Percentiles rank a stretch among this genome's conserved stretches.
Conservation (phyloP, 2,888 invertebrate species). For the Atethmia centrago region DNA sequence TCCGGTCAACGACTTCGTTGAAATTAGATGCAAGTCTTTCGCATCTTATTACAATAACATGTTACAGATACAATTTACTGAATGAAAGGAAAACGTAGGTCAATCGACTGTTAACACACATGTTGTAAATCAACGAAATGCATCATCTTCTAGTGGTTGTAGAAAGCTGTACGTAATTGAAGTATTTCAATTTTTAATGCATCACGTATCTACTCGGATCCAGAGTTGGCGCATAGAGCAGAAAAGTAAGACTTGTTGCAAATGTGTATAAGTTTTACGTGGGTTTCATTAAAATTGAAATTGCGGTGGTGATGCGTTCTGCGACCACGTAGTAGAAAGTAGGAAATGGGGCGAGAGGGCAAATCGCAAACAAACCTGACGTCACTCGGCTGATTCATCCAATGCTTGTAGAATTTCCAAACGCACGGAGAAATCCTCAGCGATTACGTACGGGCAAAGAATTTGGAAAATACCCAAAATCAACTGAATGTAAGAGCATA, state of each 20-base stretch:
- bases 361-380: conserved; percentile 63
- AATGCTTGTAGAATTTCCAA: conserved; percentile 54
- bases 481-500: conserved; percentile 49
- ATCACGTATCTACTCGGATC: conserved; percentile 36
- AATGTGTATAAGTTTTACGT: conserved; percentile 61
- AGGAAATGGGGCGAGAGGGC: conserved; percentile 73
- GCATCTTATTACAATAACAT: conserved; percentile 59
- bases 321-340: conserved; percentile 73
- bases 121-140: conserved; percentile 25
- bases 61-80: conserved; percentile 35
- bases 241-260: conserved; percentile 43
- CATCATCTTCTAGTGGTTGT: conserved; percentile 7
- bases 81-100: conserved; percentile 45
- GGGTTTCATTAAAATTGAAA: conserved; percentile 65
- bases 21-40: conserved; percentile 64
- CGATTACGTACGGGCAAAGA: conserved; percentile 29
- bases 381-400: conserved; percentile 71
- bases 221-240: conserved; percentile 36
- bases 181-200: conserved; percentile 37
- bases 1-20: conserved; percentile 62
- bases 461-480: conserved; percentile 40
- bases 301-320: conserved; percentile 61
- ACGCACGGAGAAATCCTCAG: conserved; percentile 62
- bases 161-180: conserved; percentile 36
- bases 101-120: conserved; percentile 21